Base-by-base conservation (phyloP, 2,888 invertebrate genomes). In the Balanococcus diminutus region DNA sequence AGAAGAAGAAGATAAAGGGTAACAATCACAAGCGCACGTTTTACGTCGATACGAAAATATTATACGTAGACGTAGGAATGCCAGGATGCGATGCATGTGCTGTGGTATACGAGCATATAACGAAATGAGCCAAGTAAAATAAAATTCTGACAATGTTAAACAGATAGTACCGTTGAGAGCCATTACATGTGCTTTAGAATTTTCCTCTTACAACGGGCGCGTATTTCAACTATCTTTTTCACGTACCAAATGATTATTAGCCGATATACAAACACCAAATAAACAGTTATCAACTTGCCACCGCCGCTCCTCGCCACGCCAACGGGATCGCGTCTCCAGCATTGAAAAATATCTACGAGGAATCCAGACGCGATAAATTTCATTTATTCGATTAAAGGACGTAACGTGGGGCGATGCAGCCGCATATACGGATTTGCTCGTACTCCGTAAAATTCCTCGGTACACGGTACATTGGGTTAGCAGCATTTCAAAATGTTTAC, bases 71-170 rank as follows among this genome's bases (percentile, higher is more conserved):
- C 14, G 14, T 4, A 36, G 36, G 36, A 6, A 36, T 4, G 36
- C 8, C 3, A 8, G 36, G 4, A 36, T 8, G 36, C 8, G n/a
- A 36, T 36, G 36, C 36, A 36, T 36, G 36, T 36, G 36, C 5
- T 36, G 14, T 56, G 56, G n/a, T 67, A 19, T 9, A 67, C 19
- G 19, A 2, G 19, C 19, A 16, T 16, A 31, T 75, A 75, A 39
- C 42, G 81, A 25, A 42, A 81, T 11, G 28, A 46, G 16, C 1
- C 19, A 28, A 81, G 25, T 46, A 61, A 82, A 83, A 83, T 51
- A 56, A 83, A 83, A 83, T 83, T 83, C 83, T 83, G 83, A 83
- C 83, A 61, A 56, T 36, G 61, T 83, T 83, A 61, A 72, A 72
- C 84, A 39, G n/a, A 84, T 84, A 42, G 72, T 25, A 84, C 84